Evolutionary conservation across 2,888 invertebrate genomes (phyloP).

Genomic region (Lycocerus yunnanus): DNA sequence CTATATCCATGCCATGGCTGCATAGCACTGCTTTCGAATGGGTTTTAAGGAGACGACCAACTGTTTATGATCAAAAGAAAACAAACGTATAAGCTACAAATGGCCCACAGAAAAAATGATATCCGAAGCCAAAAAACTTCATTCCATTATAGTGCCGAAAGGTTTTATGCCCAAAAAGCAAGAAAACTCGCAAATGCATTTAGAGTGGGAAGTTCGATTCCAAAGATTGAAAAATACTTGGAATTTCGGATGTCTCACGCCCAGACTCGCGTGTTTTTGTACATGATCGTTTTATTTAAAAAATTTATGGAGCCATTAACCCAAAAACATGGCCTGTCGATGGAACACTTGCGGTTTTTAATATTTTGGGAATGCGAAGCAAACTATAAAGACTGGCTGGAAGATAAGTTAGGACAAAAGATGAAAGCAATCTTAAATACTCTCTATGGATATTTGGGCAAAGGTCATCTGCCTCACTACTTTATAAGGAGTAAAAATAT

Average conservation of each 20-base stretch:
- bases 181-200: slow-evolving; percentile 55
- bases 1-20: slow-evolving; percentile 75
- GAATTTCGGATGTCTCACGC: slow-evolving; percentile 72
- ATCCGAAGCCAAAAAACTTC: slow-evolving; percentile 63
- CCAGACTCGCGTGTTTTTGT: slow-evolving; percentile 73
- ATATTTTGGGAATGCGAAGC: slow-evolving; percentile 79
- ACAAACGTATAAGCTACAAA: slow-evolving; percentile 58
- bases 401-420: slow-evolving; percentile 72
- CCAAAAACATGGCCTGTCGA: slow-evolving; percentile 66
- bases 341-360: slow-evolving; percentile 73
- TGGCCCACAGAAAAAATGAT: slow-evolving; percentile 76
- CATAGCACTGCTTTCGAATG: slow-evolving; percentile 71
- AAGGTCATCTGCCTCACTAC: slow-evolving; percentile 69
- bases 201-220: slow-evolving; percentile 81
- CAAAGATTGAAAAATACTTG: slow-evolving; percentile 75
- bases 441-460: slow-evolving; percentile 66
- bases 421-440: slow-evolving; percentile 65
- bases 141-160: slow-evolving; percentile 72
- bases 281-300: slow-evolving; percentile 71
- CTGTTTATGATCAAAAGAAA: slow-evolving; percentile 61
- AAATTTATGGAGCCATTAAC: slow-evolving; percentile 71
- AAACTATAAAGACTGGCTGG: slow-evolving; percentile 71
- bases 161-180: slow-evolving; percentile 69
- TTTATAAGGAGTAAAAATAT: slow-evolving; percentile 74
- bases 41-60: slow-evolving; percentile 63